A percentile compares a stretch with the other conserved stretches of the same genome.
Evolutionary conservation across 2,888 invertebrate genomes (phyloP).

Genomic region (Machimus atricapillus): DNA sequence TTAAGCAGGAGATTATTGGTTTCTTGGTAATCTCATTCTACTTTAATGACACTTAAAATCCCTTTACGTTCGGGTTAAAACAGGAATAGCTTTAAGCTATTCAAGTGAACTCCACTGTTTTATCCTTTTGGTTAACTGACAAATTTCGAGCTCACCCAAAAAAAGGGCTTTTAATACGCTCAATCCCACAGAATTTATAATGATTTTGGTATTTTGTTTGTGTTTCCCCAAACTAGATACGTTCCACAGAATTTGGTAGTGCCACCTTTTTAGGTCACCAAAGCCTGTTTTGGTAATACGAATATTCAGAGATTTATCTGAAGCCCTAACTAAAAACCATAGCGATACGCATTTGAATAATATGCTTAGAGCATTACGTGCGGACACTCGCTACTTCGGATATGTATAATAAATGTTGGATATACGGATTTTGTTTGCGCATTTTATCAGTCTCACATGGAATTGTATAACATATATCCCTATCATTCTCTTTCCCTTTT

Average conservation of each 20-base stretch:
- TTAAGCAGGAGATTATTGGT: background rate
- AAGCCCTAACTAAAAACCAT: background rate
- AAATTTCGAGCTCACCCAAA: background rate
- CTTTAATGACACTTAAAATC: background rate
- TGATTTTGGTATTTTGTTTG: background rate
- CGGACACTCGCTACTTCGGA: background rate
- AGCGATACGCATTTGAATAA: background rate
- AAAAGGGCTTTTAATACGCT: background rate
- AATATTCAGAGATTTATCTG: background rate
- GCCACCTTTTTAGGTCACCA: background rate
- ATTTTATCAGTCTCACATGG: background rate
- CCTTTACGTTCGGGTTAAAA: background rate
- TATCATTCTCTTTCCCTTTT: background rate
- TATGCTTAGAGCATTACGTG: background rate
- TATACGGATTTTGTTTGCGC: background rate
- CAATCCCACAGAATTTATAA: background rate
- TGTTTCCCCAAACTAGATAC: background rate
- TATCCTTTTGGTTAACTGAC: background rate
- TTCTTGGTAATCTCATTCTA: background rate
- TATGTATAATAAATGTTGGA: background rate
- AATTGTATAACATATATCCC: background rate
- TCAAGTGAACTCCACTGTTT: background rate
- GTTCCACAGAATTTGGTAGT: background rate
- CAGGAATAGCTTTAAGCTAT: background rate
- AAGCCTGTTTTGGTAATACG: background rate